Conservation (phyloP, 2,797 vertebrate genomes). For the Cyprinodon diabolis region DNA sequence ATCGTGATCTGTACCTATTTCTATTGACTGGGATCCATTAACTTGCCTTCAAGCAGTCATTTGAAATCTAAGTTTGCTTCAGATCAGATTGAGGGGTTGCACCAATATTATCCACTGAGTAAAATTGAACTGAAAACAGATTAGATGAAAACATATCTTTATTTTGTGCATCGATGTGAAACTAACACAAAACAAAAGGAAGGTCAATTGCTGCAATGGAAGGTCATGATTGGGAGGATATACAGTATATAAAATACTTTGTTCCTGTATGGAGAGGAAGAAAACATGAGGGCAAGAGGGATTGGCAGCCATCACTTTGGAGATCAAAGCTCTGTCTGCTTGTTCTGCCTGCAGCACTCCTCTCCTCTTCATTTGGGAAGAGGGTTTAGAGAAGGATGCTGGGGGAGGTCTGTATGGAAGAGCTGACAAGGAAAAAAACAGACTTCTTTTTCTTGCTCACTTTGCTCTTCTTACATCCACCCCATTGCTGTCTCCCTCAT, state of each 20-base stretch:
- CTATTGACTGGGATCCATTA: neutral
- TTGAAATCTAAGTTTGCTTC: constrained; percentile 8
- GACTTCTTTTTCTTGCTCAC: constrained; percentile 37
- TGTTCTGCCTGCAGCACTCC: constrained; percentile 64
- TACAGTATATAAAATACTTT: constrained; percentile 10
- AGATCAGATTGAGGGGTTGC: constrained; percentile 35
- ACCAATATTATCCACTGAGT: constrained; percentile 40
- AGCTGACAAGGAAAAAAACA: constrained; percentile 35
- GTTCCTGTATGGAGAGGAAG: neutral
- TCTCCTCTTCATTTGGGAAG: constrained; percentile 48
- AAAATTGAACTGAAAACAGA: constrained; percentile 30
- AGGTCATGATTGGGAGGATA: constrained; percentile 49
- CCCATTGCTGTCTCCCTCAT: constrained; percentile 33
- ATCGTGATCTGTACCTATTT: neutral
- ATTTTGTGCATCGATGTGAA: constrained; percentile 26
- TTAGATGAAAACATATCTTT: constrained; percentile 54
- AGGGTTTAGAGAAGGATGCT: constrained; percentile 23
- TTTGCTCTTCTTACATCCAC: constrained; percentile 42
- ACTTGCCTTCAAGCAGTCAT: constrained; percentile 40
- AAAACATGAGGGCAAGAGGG: constrained; percentile 21
- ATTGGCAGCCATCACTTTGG: constrained; percentile 64
- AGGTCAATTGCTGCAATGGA: constrained; percentile 27
- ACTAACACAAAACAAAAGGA: constrained; percentile 1
- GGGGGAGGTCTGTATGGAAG: constrained; percentile 38
- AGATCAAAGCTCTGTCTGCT: constrained; percentile 74